phyloP scores from a whole-genome alignment of 1,140 invertebrate species.

The Drosophila burlai region DNA sequence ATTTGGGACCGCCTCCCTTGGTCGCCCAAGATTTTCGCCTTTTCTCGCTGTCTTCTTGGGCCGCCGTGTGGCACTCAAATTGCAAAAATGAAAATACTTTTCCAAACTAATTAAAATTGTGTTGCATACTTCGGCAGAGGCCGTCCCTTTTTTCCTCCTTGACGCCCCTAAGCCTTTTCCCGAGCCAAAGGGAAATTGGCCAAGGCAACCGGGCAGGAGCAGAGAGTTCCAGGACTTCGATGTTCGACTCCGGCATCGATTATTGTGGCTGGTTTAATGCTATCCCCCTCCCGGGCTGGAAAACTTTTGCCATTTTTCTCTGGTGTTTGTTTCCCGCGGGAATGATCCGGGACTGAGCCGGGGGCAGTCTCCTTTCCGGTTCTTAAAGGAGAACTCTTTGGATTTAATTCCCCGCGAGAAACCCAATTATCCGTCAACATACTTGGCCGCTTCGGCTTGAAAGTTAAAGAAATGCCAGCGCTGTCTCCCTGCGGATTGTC shows the following conservation, averaged over 20 bases:
- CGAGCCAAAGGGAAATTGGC: slow-evolving; percentile 17
- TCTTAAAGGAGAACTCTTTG: slow-evolving; percentile 18
- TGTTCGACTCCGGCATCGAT: slow-evolving; percentile 69
- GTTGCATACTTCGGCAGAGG: slow-evolving; percentile 62
- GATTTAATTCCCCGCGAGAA: slow-evolving; percentile 29
- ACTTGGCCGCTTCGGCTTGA: slow-evolving; percentile 11
- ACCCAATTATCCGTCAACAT: slow-evolving; percentile 38
- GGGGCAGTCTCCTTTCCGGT: not conserved
- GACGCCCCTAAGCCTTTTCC: slow-evolving; percentile 30
- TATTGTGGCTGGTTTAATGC: slow-evolving; percentile 63
- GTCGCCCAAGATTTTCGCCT: slow-evolving; percentile 34
- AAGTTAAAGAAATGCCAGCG: slow-evolving; percentile 32
- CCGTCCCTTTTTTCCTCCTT: slow-evolving; percentile 18
- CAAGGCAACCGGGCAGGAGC: slow-evolving; percentile 1
- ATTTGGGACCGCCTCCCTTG: slow-evolving; percentile 7
- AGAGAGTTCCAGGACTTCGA: slow-evolving; percentile 22
- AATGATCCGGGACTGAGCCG: not conserved
- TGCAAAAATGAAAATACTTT: slow-evolving; percentile 82
- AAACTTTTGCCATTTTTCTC: slow-evolving; percentile 67
- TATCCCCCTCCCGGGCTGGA: slow-evolving; percentile 3
- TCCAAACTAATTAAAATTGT: slow-evolving; percentile 80
- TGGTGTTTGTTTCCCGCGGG: slow-evolving; percentile 45
- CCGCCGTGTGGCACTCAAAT: slow-evolving; percentile 66
- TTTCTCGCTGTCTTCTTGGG: slow-evolving; percentile 1
- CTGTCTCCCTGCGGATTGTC: slow-evolving; percentile 31